phyloP scores from a whole-genome alignment of 2,797 vertebrate genomes.

The Halcyon badia region DNA sequence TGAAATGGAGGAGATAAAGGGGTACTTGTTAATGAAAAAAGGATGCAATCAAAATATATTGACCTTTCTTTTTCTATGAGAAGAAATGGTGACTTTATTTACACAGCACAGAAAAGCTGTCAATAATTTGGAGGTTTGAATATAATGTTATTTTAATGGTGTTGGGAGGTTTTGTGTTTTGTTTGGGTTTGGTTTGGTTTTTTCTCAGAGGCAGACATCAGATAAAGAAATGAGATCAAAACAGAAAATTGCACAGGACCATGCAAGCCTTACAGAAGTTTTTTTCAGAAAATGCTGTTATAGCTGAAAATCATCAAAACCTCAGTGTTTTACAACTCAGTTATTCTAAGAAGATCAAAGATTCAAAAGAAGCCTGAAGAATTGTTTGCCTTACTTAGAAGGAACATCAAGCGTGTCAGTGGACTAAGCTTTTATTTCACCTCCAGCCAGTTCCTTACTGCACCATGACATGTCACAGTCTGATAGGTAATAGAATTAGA shows the following conservation, averaged over 20 bases:
- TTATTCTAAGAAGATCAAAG: not conserved
- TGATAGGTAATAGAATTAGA: not conserved
- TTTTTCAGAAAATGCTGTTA: not conserved
- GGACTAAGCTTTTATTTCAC: not conserved
- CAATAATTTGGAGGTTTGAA: not conserved
- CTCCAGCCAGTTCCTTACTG: not conserved
- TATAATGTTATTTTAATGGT: not conserved
- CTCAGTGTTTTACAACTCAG: not conserved
- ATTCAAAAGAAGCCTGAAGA: not conserved
- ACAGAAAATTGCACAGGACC: not conserved
- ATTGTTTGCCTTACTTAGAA: not conserved
- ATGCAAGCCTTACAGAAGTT: not conserved
- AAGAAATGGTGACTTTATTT: not conserved
- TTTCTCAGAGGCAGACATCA: not conserved
- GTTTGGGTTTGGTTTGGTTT: rapidly evolving
- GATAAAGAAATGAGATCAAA: not conserved
- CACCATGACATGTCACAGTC: not conserved
- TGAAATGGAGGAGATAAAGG: not conserved
- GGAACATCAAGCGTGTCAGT: not conserved
- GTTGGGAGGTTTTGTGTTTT: not conserved
- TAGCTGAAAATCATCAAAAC: not conserved
- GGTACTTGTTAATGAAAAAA: not conserved
- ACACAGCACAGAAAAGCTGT: not conserved
- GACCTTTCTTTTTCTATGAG: not conserved
- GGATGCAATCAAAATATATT: not conserved